Evolutionary conservation across 2,797 vertebrate species (phyloP), one percentile per base, ranked within the genome.

Genomic region (Podargus strigoides): DNA sequence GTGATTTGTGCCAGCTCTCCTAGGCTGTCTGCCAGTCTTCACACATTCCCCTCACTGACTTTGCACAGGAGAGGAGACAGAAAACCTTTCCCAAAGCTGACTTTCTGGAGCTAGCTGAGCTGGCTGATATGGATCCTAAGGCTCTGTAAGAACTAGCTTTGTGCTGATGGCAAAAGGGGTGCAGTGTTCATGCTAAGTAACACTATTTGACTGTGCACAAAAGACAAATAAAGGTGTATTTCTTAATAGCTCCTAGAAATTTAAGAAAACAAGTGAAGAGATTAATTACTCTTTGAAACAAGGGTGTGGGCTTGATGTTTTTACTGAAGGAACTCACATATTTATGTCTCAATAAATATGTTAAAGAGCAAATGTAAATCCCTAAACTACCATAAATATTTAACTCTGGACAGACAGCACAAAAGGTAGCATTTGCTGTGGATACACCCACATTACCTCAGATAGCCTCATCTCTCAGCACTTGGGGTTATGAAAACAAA

Each of bases 321-420:
- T 67, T 55, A 74, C 41, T 59, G 62, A 44, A 95, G 30, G 58
- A 87, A 86, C 41, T 88, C 30, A 4, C 49, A 78, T 28, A 66
- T 91, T 75, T 53, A 53, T 62, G 91, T 77, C 78, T 90, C 90
- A 96, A 28, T 68, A 87, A 92, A 78, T 63, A 93, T 32, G 52
- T 64, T 68, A 74, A 92, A 89, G n/a, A 80, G 36, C 50, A 96
- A 94, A 83, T 58, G 24, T 44, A 85, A 96, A 90, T 19, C 60
- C 64, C 64, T 70, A 17, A 79, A 36, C 46, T 62, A 60, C 80
- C 62, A 64, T 76, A 90, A 94, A 91, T 94, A 95, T 82, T 92
- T 81, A 52, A 32, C 53, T 70, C 59, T 69, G 49, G 55, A 73
- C 49, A 87, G 46, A 14, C 63, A 53, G 67, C 83, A 89, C 60